Evolutionary conservation across 2,888 invertebrate species (phyloP), one percentile per base, ranked within the genome.

Genomic region (Agrilus cyanescens): DNA sequence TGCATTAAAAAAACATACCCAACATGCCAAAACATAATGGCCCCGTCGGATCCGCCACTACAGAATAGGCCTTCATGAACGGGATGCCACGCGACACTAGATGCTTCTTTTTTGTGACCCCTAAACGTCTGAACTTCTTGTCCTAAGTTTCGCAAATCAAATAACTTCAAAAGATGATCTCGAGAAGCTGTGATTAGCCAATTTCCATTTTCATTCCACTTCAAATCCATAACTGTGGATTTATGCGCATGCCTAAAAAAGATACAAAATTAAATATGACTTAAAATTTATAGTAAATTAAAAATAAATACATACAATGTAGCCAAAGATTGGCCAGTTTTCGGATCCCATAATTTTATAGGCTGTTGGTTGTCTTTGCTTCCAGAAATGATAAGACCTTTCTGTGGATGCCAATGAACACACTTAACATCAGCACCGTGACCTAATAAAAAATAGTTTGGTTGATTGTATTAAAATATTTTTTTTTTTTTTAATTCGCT

Each of bases 281-380:
- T n/a, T n/a, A n/a, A 25, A 2, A 14, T n/a, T 25, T 18, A 12
- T 18, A 38, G 41, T 37, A 38, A 39, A 36, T 30, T 12, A 14
- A 16, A 37, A 13, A 13, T 42, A 38, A 41, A 20, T 48, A 74
- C 79, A 75, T 74, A 87, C 76, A 98, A 72, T 32, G 97, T 98
- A 13, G 96, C 93, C 41, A 98, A 70, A 35, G 95, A 91, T 51
- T 87, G 85, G 5, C 96, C 97, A 42, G 86, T 85, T 65, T 94
- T 95, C 3, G 98, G 96, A 73, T 98, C 98, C 98, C 98, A 99
- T 38, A 99, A 70, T 68, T 98, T 99, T 32, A 99, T 90, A 3
- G 98, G 98, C 63, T 99, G 98, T 62, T 99, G 98, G 64, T 95
- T 96, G 66, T 99, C 98, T 71, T 98, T 96, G 65, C 96, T 97